Percentiles rank a stretch among this genome's conserved stretches.
These are phyloP conservation scores for Caenorhabditis japonica DNA, from an alignment of 2,888 invertebrate genomes.

Conservation along the genomic window DNA sequence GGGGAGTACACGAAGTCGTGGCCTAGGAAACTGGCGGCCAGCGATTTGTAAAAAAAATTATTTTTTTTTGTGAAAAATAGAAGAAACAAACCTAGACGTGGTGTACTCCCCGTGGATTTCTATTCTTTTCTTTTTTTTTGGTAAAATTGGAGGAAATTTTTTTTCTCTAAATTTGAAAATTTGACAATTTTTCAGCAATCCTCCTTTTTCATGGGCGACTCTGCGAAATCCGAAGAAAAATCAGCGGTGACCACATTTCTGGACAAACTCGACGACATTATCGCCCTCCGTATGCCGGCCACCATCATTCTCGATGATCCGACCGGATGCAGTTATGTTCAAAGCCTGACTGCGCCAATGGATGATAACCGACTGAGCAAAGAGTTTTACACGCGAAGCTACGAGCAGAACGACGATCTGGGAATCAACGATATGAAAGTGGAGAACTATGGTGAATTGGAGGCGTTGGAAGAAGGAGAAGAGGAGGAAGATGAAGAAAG, in stretches of 20 bases:
- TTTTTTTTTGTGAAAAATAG: too few species aligned
- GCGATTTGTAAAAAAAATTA: too few species aligned
- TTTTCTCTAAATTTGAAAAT: too few species aligned
- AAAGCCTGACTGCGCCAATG: constrained; percentile 77
- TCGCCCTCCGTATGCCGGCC: constrained; percentile 78
- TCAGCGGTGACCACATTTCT: constrained; percentile 62
- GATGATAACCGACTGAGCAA: constrained; percentile 82
- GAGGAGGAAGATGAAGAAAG: constrained; percentile 55
- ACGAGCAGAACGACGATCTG: constrained; percentile 93
- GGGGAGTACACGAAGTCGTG: too few species aligned
- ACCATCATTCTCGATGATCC: constrained; percentile 93
- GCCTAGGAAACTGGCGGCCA: too few species aligned
- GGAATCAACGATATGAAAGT: constrained; percentile 96
- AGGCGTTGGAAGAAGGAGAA: constrained; percentile 64
- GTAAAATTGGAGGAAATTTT: too few species aligned
- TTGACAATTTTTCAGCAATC: constrained; percentile 61
- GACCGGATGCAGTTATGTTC: constrained; percentile 94
- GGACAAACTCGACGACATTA: constrained; percentile 62
- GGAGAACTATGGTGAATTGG: constrained; percentile 83
- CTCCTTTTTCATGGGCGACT: constrained; percentile 76
- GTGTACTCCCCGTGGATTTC: too few species aligned
- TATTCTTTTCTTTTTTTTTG: too few species aligned
- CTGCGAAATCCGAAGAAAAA: constrained; percentile 60
- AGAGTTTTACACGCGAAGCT: constrained; percentile 86
- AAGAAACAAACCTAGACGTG: too few species aligned